Conservation (phyloP, 1,140 invertebrate genomes). For the Plectrocnemia conspersa region DNA sequence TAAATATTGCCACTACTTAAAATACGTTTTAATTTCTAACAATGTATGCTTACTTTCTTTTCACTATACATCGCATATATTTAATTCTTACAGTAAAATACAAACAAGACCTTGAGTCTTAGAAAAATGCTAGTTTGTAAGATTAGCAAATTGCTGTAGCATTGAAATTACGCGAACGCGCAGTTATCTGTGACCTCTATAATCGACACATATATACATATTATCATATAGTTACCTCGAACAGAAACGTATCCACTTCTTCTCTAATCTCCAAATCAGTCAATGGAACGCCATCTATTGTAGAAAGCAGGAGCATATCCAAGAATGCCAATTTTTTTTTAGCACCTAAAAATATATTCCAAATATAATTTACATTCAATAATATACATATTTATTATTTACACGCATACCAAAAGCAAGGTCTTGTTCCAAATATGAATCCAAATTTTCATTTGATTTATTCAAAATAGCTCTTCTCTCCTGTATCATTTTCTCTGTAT, state of each 20-base stretch:
- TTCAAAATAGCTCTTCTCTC: constrained; percentile 42
- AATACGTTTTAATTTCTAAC: too few species aligned
- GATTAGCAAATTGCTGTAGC: too few species aligned
- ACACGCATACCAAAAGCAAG: constrained; percentile 8
- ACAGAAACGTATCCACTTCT: constrained; percentile 74
- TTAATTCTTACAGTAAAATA: too few species aligned
- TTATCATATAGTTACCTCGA: constrained; percentile 62
- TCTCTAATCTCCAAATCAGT: constrained; percentile 63
- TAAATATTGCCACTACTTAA: too few species aligned
- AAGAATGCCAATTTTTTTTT: constrained; percentile 68
- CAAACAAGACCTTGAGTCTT: too few species aligned
- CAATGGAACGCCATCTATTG: constrained; percentile 53
- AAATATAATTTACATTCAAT: background rate
- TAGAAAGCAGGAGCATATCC: constrained; percentile 66
- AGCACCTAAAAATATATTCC: constrained; percentile 38
- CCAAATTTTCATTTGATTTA: constrained; percentile 36
- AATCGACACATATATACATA: too few species aligned
- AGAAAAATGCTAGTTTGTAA: too few species aligned
- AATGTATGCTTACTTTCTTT: too few species aligned
- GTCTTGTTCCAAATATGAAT: constrained; percentile 18
- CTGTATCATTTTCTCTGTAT: constrained; percentile 57
- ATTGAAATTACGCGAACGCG: too few species aligned
- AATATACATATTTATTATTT: background rate
- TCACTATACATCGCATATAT: too few species aligned
- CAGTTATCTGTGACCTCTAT: too few species aligned